A percentile compares a stretch with the other conserved stretches of the same genome.
phyloP scores from a whole-genome alignment of 2,113 vertebrate genomes.

The Scartelaos histophorus region DNA sequence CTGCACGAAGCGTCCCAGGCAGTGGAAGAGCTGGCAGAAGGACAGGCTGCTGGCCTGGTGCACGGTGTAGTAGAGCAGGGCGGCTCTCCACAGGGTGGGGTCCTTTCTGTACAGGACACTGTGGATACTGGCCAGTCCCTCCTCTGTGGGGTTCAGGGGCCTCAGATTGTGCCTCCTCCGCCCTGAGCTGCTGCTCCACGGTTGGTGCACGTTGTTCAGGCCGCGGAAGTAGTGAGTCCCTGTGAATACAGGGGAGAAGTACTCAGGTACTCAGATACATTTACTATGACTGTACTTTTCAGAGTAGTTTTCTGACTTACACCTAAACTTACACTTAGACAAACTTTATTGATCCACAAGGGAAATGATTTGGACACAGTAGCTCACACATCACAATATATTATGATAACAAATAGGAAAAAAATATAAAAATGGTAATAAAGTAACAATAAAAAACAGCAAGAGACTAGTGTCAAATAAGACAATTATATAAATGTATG shows the following conservation, averaged over 20 bases:
- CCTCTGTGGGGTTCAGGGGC: conserved; percentile 92
- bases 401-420: too few relatives aligned
- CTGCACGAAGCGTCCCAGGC: conserved; percentile 85
- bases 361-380: too few relatives aligned
- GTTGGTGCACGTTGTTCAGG: conserved; percentile 91
- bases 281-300: too few relatives aligned
- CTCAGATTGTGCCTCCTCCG: conserved; percentile 83
- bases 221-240: conserved; percentile 94
- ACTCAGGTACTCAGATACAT: too few relatives aligned
- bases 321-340: too few relatives aligned
- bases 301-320: too few relatives aligned
- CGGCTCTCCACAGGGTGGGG: conserved; percentile 91
- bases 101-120: conserved; percentile 91
- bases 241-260: conserved; percentile 33
- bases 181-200: conserved; percentile 82
- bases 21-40: conserved; percentile 86
- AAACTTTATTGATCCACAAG: too few relatives aligned
- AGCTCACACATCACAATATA: too few relatives aligned
- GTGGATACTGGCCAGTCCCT: conserved; percentile 93
- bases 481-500: too few relatives aligned
- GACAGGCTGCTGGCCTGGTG: conserved; percentile 88
- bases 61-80: conserved; percentile 93
- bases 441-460: too few relatives aligned
- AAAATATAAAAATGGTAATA: too few relatives aligned
- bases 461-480: too few relatives aligned